Evolutionary conservation across 2,888 invertebrate genomes (phyloP), one percentile per base, ranked within the genome.

Genomic region (Phanerotoma sp.): DNA sequence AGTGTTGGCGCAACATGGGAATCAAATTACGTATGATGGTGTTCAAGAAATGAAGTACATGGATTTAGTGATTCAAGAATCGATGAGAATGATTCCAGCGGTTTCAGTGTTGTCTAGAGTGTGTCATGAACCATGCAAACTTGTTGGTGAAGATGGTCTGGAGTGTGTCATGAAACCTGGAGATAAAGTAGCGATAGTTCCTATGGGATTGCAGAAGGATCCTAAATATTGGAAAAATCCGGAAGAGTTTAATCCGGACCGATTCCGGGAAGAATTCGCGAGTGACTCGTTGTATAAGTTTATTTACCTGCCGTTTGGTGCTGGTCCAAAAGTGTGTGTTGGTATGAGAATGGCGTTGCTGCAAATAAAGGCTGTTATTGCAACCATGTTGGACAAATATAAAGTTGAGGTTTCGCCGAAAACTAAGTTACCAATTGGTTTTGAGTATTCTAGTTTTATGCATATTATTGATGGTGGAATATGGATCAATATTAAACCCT

Each of bases 31-130:
- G 5, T 82, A 79, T 54, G 81, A 83, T 6, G 67, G 74, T 3
- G 35, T 83, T 3, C 74, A 75, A 33, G 78, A 80, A 21, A 78
- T 83, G 79, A 72, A 74, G 11, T 83, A 82, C 61, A 65, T 83
- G 61, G 80, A 82, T 48, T 78, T 78, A 71, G 80, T 81, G 1
- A 63, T 82, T 2, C 58, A 30, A 20, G 74, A 74, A 32, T 64
- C 72, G 0, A 64, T 69, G 53, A 65, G 74, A 41, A 0, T 52
- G 1, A 1, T 46, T 13, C 49, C 67, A 0, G 54, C 54, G 0
- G 0, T 60, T 0, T 48, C 54, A 10, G n/a, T 45, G 1, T 0
- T 68, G 3, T 6, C 11, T 0, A 72, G 69, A 41, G 1, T 35
- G 0, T 72, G 72, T 46, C 71, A 66, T 0, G 33, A 63, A 1